These are phyloP conservation scores for Cheilinus undulatus DNA, from an alignment of 2,113 vertebrate species.

Conservation along the genomic window DNA sequence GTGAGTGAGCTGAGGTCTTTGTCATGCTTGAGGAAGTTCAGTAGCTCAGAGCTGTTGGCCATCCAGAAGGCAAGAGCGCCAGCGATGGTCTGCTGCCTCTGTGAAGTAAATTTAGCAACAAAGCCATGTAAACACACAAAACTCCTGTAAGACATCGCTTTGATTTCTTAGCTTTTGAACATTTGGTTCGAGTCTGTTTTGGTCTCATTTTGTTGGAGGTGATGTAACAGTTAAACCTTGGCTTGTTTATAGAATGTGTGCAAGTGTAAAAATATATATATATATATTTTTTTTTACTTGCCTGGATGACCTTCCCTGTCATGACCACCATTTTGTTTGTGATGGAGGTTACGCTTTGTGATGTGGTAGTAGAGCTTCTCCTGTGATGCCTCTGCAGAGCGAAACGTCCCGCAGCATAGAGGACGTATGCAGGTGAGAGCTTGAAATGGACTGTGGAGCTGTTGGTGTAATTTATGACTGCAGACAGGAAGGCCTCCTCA, in stretches of 20 bases:
- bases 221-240: no score
- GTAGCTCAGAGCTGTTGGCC: conserved; percentile 93
- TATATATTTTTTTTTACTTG: conserved; percentile 67
- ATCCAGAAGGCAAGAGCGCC: conserved; percentile 95
- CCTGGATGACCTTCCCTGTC: conserved; percentile 93
- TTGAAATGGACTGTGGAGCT: conserved; percentile 95
- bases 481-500: conserved; percentile 91
- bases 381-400: conserved; percentile 85
- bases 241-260: neutral
- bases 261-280: neutral
- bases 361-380: conserved; percentile 75
- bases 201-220: no score
- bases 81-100: conserved; percentile 92
- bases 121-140: neutral
- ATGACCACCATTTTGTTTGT: conserved; percentile 92
- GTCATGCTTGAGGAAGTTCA: conserved; percentile 94
- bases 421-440: conserved; percentile 90
- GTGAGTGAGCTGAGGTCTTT: conserved; percentile 88
- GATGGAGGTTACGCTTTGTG: conserved; percentile 83
- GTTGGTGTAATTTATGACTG: conserved; percentile 93
- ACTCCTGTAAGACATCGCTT: neutral
- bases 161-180: neutral
- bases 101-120: conserved; percentile 49
- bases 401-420: conserved; percentile 90
- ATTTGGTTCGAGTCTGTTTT: no score